Conservation (phyloP, 2,888 invertebrate species). For the Agrochola litura region DNA sequence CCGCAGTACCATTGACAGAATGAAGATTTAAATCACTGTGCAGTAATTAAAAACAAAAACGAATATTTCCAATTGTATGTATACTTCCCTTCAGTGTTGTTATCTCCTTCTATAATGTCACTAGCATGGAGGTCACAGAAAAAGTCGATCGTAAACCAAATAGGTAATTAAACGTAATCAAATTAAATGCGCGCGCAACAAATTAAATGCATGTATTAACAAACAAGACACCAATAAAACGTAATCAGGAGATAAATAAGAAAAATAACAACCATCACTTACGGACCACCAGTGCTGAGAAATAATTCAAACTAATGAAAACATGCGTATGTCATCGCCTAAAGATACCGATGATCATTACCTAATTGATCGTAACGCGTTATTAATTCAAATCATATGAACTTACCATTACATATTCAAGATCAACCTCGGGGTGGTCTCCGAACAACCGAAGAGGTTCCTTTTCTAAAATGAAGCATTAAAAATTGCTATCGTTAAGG, state of each 20-base stretch:
- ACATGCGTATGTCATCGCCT: conserved; percentile 70
- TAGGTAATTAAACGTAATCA: conserved; percentile 57
- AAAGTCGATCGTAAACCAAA: conserved; percentile 55
- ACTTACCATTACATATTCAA: conserved; percentile 66
- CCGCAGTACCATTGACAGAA: conserved; percentile 38
- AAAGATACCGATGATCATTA: conserved; percentile 74
- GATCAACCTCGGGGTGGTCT: conserved; percentile 81
- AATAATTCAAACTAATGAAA: conserved; percentile 67
- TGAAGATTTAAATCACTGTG: conserved; percentile 56
- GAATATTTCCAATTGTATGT: not conserved
- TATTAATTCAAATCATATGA: conserved; percentile 82
- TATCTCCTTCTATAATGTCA: conserved; percentile 29
- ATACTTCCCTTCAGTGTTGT: conserved; percentile 1
- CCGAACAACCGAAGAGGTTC: conserved; percentile 63
- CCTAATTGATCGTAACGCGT: conserved; percentile 81
- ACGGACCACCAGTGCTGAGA: conserved; percentile 74
- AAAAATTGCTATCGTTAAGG: conserved; percentile 80
- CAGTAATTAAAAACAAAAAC: conserved; percentile 26
- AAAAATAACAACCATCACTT: conserved; percentile 61
- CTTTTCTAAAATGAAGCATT: conserved; percentile 77
- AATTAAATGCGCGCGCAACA: conserved; percentile 60
- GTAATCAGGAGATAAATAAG: conserved; percentile 63
- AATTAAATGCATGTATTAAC: conserved; percentile 57
- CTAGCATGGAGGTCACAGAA: conserved; percentile 31
- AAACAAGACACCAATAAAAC: conserved; percentile 61